Percentiles rank a stretch among this genome's conserved stretches.
These are phyloP conservation scores for Noctilio leporinus DNA, from an alignment of 2,113 vertebrate species.

Conservation along the genomic window DNA sequence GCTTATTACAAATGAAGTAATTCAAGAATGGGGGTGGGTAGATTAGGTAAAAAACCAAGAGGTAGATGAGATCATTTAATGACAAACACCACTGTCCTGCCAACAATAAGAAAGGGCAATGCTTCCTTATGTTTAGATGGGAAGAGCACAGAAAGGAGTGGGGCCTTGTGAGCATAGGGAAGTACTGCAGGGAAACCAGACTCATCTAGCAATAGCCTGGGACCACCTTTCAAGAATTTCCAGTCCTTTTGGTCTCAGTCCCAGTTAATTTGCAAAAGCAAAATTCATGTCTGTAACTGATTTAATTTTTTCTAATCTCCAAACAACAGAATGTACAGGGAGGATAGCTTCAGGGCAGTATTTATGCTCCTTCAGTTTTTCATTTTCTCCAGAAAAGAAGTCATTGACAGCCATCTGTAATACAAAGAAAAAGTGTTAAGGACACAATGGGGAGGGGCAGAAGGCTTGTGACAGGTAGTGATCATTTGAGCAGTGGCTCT, in stretches of 20 bases:
- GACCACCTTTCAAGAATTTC: not conserved
- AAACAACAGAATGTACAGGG: not conserved
- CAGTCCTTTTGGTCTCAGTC: not conserved
- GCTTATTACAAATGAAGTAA: not conserved
- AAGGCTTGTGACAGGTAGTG: not conserved
- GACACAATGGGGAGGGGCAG: not conserved
- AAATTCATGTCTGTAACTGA: not conserved
- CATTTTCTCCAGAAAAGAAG: not conserved
- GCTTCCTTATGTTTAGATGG: not conserved
- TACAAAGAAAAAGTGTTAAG: not conserved
- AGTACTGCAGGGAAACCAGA: too few species aligned
- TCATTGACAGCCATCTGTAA: not conserved
- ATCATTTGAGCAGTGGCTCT: not conserved
- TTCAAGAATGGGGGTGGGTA: not conserved
- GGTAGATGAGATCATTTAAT: not conserved
- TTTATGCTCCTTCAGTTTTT: not conserved
- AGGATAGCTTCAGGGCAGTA: not conserved
- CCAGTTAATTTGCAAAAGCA: not conserved
- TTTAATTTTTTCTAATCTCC: not conserved
- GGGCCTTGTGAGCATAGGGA: not conserved
- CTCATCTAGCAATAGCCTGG: not conserved
- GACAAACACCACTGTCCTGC: not conserved
- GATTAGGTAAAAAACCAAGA: not conserved
- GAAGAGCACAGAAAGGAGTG: not conserved
- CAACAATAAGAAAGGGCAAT: not conserved